These are phyloP conservation scores for Sinopyrophorus schimmeli DNA, from an alignment of 2,888 invertebrate species.

Conservation along the genomic window DNA sequence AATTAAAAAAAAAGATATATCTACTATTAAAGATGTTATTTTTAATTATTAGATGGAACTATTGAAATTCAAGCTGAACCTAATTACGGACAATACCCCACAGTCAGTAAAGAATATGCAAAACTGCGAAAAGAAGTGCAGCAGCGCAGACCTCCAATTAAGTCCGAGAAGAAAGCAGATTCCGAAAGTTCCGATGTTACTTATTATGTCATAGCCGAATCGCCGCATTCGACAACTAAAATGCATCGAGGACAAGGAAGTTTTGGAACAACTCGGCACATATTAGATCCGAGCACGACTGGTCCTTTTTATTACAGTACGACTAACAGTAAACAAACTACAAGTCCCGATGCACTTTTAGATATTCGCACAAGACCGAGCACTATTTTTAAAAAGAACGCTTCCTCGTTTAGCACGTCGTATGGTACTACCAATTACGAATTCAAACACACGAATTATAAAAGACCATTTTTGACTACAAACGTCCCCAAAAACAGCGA, in stretches of 20 bases:
- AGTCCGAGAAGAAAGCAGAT: conserved; percentile 19
- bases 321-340: conserved; percentile 31
- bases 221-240: conserved; percentile 37
- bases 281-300: conserved; percentile 39
- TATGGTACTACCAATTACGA: conserved; percentile 38
- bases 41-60: conserved; percentile 53
- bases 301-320: conserved; percentile 38
- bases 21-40: conserved; percentile 15
- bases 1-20: too few relatives aligned
- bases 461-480: conserved; percentile 33
- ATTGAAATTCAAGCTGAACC: conserved; percentile 59
- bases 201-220: conserved; percentile 47
- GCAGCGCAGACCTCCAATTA: conserved; percentile 29
- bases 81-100: conserved; percentile 58
- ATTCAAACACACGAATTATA: conserved; percentile 36
- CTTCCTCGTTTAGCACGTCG: conserved; percentile 22
- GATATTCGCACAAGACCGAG: conserved; percentile 24
- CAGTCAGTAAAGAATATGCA: conserved; percentile 59
- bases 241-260: conserved; percentile 41
- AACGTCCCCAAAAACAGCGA: conserved; percentile 21
- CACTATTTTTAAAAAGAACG: conserved; percentile 26
- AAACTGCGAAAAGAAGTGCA: conserved; percentile 57
- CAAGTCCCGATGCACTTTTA: conserved; percentile 15
- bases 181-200: conserved; percentile 32
- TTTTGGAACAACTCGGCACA: conserved; percentile 46